These are phyloP conservation scores for Labroides dimidiatus DNA, from an alignment of 2,797 vertebrate genomes.

Conservation along the genomic window DNA sequence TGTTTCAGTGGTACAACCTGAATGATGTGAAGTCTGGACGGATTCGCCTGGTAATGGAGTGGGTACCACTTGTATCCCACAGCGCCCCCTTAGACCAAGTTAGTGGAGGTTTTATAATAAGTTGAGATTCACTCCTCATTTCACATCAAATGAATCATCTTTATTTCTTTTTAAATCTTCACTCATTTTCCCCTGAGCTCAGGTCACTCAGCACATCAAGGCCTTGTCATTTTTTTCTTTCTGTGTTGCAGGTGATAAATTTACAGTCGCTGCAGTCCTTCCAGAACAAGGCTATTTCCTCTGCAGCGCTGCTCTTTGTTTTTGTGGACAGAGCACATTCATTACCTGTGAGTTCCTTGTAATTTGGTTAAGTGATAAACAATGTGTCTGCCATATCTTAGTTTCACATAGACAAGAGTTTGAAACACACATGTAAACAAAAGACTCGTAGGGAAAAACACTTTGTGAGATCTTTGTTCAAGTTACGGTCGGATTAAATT, in stretches of 20 bases:
- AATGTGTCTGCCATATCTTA: neutral
- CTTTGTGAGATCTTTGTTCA: neutral
- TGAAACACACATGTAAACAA: neutral
- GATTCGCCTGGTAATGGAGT: slow-evolving; percentile 89
- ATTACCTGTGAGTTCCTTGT: slow-evolving; percentile 84
- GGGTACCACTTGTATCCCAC: slow-evolving; percentile 79
- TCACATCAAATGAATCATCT: neutral
- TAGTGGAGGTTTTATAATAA: slow-evolving; percentile 18
- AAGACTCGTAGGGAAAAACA: neutral
- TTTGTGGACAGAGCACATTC: slow-evolving; percentile 86
- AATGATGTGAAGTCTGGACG: slow-evolving; percentile 89
- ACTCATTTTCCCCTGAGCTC: neutral
- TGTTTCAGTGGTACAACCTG: slow-evolving; percentile 88
- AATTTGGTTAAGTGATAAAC: slow-evolving; percentile 3
- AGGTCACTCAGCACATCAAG: neutral
- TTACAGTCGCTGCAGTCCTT: slow-evolving; percentile 86
- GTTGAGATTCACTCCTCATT: neutral
- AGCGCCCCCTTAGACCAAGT: slow-evolving; percentile 85
- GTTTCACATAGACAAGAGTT: neutral
- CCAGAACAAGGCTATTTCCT: slow-evolving; percentile 83
- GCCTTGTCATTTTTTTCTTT: neutral
- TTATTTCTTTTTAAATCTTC: neutral
- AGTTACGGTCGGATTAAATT: neutral
- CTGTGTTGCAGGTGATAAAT: slow-evolving; percentile 84
- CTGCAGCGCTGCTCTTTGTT: slow-evolving; percentile 88